These are phyloP conservation scores for Diadophis punctatus DNA, from an alignment of 2,113 vertebrate genomes.

Conservation along the genomic window DNA sequence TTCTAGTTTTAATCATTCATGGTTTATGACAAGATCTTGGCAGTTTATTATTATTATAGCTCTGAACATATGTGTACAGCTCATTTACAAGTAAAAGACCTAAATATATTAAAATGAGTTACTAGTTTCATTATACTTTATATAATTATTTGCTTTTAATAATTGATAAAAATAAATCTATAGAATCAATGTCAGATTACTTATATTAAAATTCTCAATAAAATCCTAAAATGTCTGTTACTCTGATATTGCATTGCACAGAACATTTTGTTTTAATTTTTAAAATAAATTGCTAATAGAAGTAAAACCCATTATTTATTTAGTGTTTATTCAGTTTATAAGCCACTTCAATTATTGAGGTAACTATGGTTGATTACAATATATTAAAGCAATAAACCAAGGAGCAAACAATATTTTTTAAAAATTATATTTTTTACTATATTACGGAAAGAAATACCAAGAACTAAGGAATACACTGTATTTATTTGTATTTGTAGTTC, in stretches of 20 bases:
- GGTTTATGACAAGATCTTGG: background rate
- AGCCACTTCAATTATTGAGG: background rate
- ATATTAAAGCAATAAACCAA: background rate
- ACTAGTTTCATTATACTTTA: slow-evolving; percentile 17
- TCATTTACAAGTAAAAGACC: background rate
- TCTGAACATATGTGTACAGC: background rate
- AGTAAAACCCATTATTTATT: background rate
- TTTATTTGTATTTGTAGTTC: background rate
- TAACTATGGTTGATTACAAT: background rate
- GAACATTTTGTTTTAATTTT: background rate
- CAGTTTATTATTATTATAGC: background rate
- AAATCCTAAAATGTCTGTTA: background rate
- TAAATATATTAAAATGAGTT: slow-evolving; percentile 9
- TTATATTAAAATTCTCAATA: rapidly evolving
- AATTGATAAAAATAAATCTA: background rate
- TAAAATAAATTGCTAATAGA: background rate
- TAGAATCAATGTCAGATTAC: background rate
- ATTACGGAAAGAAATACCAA: background rate
- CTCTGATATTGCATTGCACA: background rate
- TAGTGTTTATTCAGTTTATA: background rate
- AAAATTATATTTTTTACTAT: background rate
- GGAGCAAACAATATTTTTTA: background rate
- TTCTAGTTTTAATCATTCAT: background rate
- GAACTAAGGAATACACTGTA: background rate
- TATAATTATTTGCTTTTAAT: background rate